Conservation (phyloP, 1,140 invertebrate genomes). For the Scaptomyza graminum region DNA sequence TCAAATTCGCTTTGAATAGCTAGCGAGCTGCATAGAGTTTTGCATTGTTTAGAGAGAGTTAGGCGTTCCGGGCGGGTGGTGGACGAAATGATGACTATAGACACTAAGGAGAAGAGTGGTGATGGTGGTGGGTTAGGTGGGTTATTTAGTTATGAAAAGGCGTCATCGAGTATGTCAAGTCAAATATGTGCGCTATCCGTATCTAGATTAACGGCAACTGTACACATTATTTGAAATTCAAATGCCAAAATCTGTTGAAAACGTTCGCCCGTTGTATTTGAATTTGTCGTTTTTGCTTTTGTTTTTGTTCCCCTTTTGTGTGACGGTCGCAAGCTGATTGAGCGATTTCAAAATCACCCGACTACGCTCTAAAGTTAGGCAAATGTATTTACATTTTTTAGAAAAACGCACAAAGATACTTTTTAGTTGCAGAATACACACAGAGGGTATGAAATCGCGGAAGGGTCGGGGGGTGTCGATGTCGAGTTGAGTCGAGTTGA, state of each 20-base stretch:
- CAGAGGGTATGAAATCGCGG: conserved; percentile 13
- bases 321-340: conserved; percentile 40
- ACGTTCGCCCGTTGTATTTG: conserved; percentile 47
- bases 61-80: neutral
- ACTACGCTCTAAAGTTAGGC: conserved; percentile 72
- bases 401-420: conserved; percentile 49
- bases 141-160: conserved; percentile 43
- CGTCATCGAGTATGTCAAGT: conserved; percentile 51
- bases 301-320: conserved; percentile 35
- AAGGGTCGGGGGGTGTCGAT: neutral
- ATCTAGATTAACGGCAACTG: conserved; percentile 57
- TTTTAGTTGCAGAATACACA: conserved; percentile 29
- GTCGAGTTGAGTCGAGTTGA: no score
- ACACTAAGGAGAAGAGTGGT: neutral
- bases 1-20: conserved; percentile 28
- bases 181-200: conserved; percentile 43
- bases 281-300: conserved; percentile 40
- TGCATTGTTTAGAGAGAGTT: conserved; percentile 30
- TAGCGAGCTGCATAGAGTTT: conserved; percentile 25
- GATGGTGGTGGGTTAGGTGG: neutral
- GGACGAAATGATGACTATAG: no score
- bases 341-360: conserved; percentile 64
- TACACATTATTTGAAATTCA: conserved; percentile 66
- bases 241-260: conserved; percentile 47
- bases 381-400: conserved; percentile 79